Conservation (phyloP, 2,113 vertebrate species). For the Leucopsar rothschildi region DNA sequence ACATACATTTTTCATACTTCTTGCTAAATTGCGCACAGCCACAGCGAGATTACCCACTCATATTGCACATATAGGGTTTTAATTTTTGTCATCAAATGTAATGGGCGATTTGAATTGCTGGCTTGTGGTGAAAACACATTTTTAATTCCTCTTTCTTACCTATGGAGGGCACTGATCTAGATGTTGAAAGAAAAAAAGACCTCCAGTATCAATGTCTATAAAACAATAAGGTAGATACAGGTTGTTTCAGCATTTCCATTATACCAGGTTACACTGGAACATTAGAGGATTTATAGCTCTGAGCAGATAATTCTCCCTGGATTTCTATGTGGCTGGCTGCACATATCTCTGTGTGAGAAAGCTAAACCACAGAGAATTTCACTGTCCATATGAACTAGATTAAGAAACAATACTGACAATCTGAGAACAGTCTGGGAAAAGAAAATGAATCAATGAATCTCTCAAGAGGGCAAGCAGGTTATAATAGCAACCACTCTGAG, state of each 20-base stretch:
- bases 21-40: neutral
- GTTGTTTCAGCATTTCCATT: neutral
- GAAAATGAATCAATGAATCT: slow-evolving; percentile 38
- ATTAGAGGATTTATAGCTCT: slow-evolving; percentile 41
- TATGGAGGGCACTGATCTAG: neutral
- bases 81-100: neutral
- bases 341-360: slow-evolving; percentile 1
- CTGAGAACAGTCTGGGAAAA: slow-evolving; percentile 23
- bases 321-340: neutral
- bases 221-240: neutral
- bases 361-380: slow-evolving; percentile 17
- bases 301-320: slow-evolving; percentile 4
- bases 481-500: neutral
- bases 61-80: neutral
- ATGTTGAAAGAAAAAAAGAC: neutral
- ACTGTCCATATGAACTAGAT: slow-evolving; percentile 44
- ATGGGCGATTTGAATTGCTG: neutral
- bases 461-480: slow-evolving; percentile 16
- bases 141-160: neutral
- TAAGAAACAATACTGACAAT: slow-evolving; percentile 63
- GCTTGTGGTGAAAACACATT: neutral
- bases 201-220: neutral
- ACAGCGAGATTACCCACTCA: neutral
- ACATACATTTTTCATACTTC: neutral
- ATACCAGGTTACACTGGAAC: neutral